phyloP scores from a whole-genome alignment of 2,797 vertebrate species.

The Argentina silus region DNA sequence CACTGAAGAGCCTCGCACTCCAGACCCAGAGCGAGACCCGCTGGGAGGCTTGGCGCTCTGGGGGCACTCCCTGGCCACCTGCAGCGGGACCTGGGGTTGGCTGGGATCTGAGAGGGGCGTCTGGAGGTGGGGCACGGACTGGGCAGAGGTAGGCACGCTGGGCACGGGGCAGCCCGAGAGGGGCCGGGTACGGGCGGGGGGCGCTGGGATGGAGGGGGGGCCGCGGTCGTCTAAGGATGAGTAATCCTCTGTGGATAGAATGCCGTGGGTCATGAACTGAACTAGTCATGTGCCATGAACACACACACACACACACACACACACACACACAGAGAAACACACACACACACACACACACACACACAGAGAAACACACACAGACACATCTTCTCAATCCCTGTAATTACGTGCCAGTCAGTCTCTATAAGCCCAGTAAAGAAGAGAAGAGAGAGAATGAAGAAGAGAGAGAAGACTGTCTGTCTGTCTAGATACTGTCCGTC shows the following conservation, averaged over 20 bases:
- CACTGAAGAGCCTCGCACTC: slow-evolving; percentile 76
- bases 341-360: slow-evolving; percentile 4
- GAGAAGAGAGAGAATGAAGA: too few relatives aligned
- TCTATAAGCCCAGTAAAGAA: too few relatives aligned
- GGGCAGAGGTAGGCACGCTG: slow-evolving; percentile 91
- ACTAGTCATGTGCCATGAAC: slow-evolving; percentile 8
- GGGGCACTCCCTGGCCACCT: slow-evolving; percentile 90
- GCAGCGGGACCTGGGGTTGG: slow-evolving; percentile 80
- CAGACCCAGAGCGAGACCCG: slow-evolving; percentile 90
- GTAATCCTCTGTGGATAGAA: slow-evolving; percentile 72
- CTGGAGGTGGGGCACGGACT: slow-evolving; percentile 91
- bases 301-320: slow-evolving; percentile 16
- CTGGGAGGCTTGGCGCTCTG: slow-evolving; percentile 95
- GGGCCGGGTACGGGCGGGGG: slow-evolving; percentile 84
- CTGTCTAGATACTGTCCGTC: too few relatives aligned
- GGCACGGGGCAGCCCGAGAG: slow-evolving; percentile 94
- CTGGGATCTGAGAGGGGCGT: slow-evolving; percentile 88
- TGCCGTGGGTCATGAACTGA: slow-evolving; percentile 24
- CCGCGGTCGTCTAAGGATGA: slow-evolving; percentile 88
- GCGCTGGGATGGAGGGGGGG: slow-evolving; percentile 87
- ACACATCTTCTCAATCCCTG: too few relatives aligned
- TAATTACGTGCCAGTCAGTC: too few relatives aligned
- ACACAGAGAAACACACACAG: too few relatives aligned
- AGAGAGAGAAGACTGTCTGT: too few relatives aligned
- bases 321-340: too few relatives aligned